Evolutionary conservation across 2,113 vertebrate genomes (phyloP).

Genomic region (Odocoileus virginianus): DNA sequence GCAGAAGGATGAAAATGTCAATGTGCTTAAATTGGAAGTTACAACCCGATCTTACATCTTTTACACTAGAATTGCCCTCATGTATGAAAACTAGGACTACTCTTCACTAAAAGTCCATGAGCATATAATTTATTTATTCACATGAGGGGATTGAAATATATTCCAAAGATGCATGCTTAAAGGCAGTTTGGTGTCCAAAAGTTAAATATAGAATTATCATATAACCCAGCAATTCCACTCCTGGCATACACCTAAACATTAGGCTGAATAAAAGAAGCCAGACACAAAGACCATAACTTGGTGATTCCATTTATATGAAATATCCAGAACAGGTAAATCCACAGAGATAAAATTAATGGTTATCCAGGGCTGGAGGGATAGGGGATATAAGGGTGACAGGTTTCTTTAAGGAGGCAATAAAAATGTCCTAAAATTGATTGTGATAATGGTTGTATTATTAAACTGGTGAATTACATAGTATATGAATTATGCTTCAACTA

Average conservation of each 20-base stretch:
- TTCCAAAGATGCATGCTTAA: neutral
- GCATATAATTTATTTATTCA: neutral
- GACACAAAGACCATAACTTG: neutral
- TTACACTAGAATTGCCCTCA: neutral
- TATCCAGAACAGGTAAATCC: neutral
- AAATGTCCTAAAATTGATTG: neutral
- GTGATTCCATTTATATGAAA: neutral
- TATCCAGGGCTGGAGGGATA: neutral
- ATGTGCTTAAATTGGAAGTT: neutral
- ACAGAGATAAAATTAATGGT: neutral
- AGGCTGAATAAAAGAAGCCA: neutral
- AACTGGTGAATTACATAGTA: neutral
- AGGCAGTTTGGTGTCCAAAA: neutral
- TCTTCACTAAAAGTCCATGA: neutral
- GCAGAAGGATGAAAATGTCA: neutral
- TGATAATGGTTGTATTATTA: neutral
- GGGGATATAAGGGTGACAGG: too few relatives aligned
- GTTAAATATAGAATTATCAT: neutral
- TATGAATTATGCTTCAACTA: neutral
- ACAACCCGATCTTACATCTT: neutral
- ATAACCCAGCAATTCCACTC: neutral
- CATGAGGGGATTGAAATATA: neutral
- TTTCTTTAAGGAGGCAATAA: neutral
- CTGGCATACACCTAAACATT: neutral
- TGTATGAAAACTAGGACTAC: neutral